Percentiles rank a stretch among this genome's conserved stretches.
Conservation (phyloP, 92 coral and sea anemone species). For the Porites rus region DNA sequence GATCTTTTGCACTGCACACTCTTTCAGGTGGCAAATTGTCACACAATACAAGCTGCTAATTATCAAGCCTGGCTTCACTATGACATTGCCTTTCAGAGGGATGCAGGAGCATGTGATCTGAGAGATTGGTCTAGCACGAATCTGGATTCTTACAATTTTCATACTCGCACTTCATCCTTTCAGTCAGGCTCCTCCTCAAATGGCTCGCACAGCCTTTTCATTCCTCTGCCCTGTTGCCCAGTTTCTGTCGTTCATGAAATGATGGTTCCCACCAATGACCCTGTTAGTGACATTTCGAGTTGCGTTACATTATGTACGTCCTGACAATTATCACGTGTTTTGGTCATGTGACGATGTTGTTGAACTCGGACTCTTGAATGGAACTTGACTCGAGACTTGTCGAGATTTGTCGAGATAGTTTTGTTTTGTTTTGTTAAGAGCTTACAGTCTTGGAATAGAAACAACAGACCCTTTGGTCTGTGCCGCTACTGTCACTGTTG, state of each 20-base stretch:
- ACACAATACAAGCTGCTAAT: constrained; percentile 29
- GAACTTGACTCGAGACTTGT: too few species aligned
- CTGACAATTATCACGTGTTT: too few species aligned
- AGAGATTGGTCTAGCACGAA: constrained; percentile 37
- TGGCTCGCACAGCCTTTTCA: not conserved
- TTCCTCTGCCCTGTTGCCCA: not conserved
- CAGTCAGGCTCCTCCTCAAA: not conserved
- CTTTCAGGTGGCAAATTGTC: not conserved
- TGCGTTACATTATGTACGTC: too few species aligned
- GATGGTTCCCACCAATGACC: not conserved
- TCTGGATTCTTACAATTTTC: constrained; percentile 24
- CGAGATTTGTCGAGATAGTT: too few species aligned
- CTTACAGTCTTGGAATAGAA: too few species aligned
- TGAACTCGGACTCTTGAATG: too few species aligned
- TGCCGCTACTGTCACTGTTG: not conserved
- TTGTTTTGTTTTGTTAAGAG: too few species aligned
- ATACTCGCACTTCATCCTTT: not conserved
- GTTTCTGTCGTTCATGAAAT: not conserved
- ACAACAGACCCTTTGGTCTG: not conserved
- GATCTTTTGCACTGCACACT: too few species aligned
- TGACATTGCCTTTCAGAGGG: constrained; percentile 18
- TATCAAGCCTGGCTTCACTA: constrained; percentile 28
- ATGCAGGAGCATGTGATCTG: constrained; percentile 7
- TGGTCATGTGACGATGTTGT: too few species aligned
- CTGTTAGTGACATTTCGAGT: too few species aligned